Evolutionary conservation across 2,797 vertebrate species (phyloP).

Genomic region (Benthosema pterotum): DNA sequence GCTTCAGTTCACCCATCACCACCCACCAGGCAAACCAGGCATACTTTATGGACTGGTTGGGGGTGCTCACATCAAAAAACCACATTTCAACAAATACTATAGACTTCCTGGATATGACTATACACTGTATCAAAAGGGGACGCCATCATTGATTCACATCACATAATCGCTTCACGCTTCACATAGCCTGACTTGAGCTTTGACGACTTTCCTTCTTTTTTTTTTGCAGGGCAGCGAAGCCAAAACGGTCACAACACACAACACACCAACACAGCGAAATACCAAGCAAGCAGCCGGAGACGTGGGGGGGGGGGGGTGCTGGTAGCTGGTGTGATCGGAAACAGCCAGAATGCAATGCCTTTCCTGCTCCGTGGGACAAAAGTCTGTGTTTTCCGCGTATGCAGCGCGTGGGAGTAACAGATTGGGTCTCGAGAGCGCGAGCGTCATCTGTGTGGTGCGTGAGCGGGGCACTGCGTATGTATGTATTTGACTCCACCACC

Average conservation of each 20-base stretch:
- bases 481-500: not conserved
- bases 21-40: too few relatives aligned
- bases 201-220: not conserved
- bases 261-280: constrained; percentile 1
- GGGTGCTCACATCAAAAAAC: too few relatives aligned
- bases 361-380: too few relatives aligned
- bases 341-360: constrained; percentile 19
- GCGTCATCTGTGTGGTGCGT: constrained; percentile 1
- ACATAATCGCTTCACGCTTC: constrained; percentile 3
- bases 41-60: too few relatives aligned
- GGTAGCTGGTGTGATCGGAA: not conserved
- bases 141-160: constrained; percentile 6
- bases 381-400: not conserved
- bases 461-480: not conserved
- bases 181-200: not conserved
- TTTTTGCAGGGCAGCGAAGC: constrained; percentile 20
- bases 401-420: constrained; percentile 1
- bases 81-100: too few relatives aligned
- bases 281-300: constrained; percentile 8
- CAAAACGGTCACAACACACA: constrained; percentile 10
- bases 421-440: not conserved
- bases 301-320: too few relatives aligned
- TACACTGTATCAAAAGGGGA: not conserved
- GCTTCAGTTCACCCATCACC: too few relatives aligned
- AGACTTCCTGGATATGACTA: too few relatives aligned